A percentile compares a stretch with the other conserved stretches of the same genome.
Evolutionary conservation across 2,888 invertebrate genomes (phyloP).

Genomic region (Xylocampa areola): DNA sequence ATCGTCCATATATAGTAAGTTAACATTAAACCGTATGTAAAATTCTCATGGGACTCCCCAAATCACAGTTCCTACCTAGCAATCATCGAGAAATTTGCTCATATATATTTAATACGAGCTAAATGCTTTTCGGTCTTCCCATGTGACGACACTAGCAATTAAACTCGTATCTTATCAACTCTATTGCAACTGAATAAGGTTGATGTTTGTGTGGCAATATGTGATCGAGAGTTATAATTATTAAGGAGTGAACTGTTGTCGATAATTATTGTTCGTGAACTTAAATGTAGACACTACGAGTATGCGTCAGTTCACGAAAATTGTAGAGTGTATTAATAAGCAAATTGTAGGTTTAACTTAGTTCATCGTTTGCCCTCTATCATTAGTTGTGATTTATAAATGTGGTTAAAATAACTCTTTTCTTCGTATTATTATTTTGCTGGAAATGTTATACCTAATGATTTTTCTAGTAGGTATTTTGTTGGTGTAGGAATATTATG

Average conservation of each 20-base stretch:
- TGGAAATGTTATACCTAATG: not conserved
- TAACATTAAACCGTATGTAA: conserved; percentile 57
- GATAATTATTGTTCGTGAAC: conserved; percentile 80
- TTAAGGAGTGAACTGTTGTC: conserved; percentile 82
- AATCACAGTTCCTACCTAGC: conserved; percentile 79
- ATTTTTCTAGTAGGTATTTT: not conserved
- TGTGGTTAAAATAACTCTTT: conserved; percentile 38
- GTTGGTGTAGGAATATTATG: too few species aligned
- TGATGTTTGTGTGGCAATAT: conserved; percentile 47
- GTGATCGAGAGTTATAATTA: conserved; percentile 72
- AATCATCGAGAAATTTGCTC: conserved; percentile 82
- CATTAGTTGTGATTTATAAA: conserved; percentile 50
- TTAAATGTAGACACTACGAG: conserved; percentile 61
- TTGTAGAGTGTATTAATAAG: conserved; percentile 51
- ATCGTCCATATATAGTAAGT: conserved; percentile 39
- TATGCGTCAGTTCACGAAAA: conserved; percentile 49
- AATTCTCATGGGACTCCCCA: conserved; percentile 77
- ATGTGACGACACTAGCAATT: conserved; percentile 77
- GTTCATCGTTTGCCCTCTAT: conserved; percentile 41
- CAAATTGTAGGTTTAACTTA: conserved; percentile 52
- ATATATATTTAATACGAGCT: conserved; percentile 83
- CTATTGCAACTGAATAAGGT: conserved; percentile 59
- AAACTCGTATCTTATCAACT: conserved; percentile 55
- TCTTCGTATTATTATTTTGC: conserved; percentile 13
- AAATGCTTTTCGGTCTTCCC: conserved; percentile 86